Evolutionary conservation across 2,888 invertebrate genomes (phyloP), one percentile per base, ranked within the genome.

Genomic region (Odontomyia ornata): DNA sequence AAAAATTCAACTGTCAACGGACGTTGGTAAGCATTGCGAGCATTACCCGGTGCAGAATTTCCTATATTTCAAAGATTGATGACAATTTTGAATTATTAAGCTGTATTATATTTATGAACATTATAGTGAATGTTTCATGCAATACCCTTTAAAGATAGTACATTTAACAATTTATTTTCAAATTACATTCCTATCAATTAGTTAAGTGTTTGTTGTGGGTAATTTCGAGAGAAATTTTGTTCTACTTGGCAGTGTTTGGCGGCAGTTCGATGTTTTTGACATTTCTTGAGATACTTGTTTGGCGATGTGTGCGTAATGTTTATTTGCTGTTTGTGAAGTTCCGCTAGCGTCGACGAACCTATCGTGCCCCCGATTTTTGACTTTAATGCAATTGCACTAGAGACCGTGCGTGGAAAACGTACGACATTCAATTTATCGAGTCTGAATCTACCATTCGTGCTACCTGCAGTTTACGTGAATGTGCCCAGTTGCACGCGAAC

Each of bases 1-100:
- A 72, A n/a, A 65, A 73, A 73, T 73, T 73, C 73, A 73, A 73
- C 73, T 73, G 73, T 73, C 73, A 73, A 73, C 73, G 73, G 73
- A 73, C 52, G 4, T 9, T 57, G 7, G n/a, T 23, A 13, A 36
- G 25, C 46, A n/a, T 47, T 69, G n/a, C 15, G 25, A 36, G 25
- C 46, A n/a, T 47, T 69, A 25, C 69, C 69, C 7, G 15, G 13
- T 56, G 7, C n/a, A 25, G 56, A 72, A 69, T 23, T 46, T 69
- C 23, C 69, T 7, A 11, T 27, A 5, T 36, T 36, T 9, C 36
- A 36, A 36, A 36, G n/a, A n/a, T n/a, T n/a, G n/a, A n/a, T n/a
- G n/a, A n/a, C n/a, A n/a, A n/a, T n/a, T n/a, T n/a, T n/a, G n/a
- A n/a, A n/a, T n/a, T n/a, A n/a, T n/a, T n/a, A n/a, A n/a, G n/a